These are phyloP conservation scores for Drosophila orosa DNA, from an alignment of 1,140 invertebrate species.

Conservation along the genomic window DNA sequence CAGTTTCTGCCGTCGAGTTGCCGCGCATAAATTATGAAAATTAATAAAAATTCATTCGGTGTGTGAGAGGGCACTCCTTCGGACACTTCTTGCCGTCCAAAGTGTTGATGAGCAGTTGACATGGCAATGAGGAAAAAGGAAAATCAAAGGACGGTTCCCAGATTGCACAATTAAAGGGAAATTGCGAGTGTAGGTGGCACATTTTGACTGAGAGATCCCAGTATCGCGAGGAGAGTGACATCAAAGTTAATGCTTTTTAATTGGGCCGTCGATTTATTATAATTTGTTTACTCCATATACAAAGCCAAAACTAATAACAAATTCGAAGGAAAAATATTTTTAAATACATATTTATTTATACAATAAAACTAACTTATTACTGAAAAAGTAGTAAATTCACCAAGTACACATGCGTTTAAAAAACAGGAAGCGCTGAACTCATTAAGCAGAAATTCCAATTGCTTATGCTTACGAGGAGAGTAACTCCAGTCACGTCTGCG, in stretches of 20 bases:
- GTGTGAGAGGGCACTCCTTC: conserved; percentile 31
- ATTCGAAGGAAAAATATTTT: too few relatives aligned
- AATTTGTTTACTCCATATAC: not conserved
- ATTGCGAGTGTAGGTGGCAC: conserved; percentile 55
- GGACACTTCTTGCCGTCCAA: conserved; percentile 32
- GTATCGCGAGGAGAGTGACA: not conserved
- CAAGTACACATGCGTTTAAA: not conserved
- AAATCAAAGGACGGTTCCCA: conserved; percentile 50
- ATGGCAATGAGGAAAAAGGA: conserved; percentile 37
- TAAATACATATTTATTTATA: not conserved
- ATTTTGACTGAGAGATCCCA: conserved; percentile 26
- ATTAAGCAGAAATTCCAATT: conserved; percentile 19
- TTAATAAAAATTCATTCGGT: conserved; percentile 75
- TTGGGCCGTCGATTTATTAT: not conserved
- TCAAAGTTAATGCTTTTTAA: not conserved
- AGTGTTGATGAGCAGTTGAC: conserved; percentile 75
- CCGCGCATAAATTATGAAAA: conserved; percentile 78
- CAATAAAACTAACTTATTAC: not conserved
- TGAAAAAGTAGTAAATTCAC: not conserved
- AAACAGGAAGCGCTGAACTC: not conserved
- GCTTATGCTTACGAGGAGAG: conserved; percentile 1
- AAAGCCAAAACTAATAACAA: not conserved
- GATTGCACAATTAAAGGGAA: conserved; percentile 71
- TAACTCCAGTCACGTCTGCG: not conserved
- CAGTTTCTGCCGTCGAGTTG: conserved; percentile 35